These are phyloP conservation scores for Typhlomys cinereus DNA, from an alignment of 2,113 vertebrate genomes.

Conservation along the genomic window DNA sequence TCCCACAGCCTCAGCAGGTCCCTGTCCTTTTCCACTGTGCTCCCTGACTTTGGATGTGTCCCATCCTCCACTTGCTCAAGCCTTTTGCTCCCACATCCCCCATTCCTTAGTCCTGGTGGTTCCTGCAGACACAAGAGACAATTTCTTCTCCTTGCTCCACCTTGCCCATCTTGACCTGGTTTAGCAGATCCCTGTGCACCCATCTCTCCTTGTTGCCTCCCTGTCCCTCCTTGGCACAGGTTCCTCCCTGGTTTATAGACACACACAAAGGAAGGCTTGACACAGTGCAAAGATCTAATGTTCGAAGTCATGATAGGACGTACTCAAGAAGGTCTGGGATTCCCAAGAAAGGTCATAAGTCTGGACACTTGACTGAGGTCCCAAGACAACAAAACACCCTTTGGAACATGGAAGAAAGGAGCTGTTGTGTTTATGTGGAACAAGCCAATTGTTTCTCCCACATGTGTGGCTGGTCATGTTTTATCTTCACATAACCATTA, in stretches of 20 bases:
- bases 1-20: background rate
- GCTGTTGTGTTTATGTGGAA: slow-evolving; percentile 54
- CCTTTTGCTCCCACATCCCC: background rate
- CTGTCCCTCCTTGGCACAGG: background rate
- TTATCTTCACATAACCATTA: slow-evolving; percentile 57
- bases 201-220: background rate
- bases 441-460: background rate
- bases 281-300: background rate
- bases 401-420: background rate
- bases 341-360: background rate
- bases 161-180: no score
- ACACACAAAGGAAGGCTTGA: background rate
- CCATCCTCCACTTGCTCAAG: background rate
- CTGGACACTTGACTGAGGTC: background rate
- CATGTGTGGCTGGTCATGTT: slow-evolving; percentile 11
- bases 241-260: background rate
- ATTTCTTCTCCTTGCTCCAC: background rate
- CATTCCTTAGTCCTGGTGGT: background rate
- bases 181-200: background rate
- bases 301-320: background rate
- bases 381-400: slow-evolving; percentile 19
- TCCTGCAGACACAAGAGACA: background rate
- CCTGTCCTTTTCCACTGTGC: background rate
- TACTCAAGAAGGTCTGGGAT: background rate
- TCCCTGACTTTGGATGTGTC: background rate